Evolutionary conservation across 2,888 invertebrate genomes (phyloP).

Genomic region (Clitarchus hookeri): DNA sequence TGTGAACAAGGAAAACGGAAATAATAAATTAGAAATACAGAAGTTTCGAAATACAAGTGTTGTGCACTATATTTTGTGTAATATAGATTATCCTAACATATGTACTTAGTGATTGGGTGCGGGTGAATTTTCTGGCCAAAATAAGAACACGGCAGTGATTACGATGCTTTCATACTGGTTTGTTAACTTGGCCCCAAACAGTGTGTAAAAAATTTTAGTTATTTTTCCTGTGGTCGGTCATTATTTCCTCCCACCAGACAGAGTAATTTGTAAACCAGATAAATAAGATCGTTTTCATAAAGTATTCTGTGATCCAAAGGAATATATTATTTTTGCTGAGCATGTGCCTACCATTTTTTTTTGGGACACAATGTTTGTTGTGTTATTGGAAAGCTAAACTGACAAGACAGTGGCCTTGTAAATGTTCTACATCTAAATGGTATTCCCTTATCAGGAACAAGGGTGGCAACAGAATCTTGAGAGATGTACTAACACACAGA

Average conservation of each 20-base stretch:
- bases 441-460: too few relatives aligned
- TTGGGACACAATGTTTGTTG: too few relatives aligned
- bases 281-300: neutral
- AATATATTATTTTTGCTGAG: constrained; percentile 1
- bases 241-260: neutral
- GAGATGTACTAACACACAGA: too few relatives aligned
- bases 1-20: too few relatives aligned
- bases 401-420: too few relatives aligned
- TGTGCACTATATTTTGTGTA: neutral
- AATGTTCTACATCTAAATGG: too few relatives aligned
- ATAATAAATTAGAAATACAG: too few relatives aligned
- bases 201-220: neutral
- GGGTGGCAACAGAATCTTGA: too few relatives aligned
- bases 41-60: too few relatives aligned
- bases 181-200: neutral
- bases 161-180: neutral
- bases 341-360: constrained; percentile 1
- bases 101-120: neutral
- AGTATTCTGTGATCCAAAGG: neutral
- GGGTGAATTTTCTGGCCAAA: neutral
- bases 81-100: neutral
- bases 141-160: neutral
- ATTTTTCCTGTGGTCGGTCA: neutral
- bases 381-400: too few relatives aligned
- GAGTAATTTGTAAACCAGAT: neutral